Percentiles rank a stretch among this genome's conserved stretches.
Conservation (phyloP, 2,113 vertebrate genomes). For the Gobius niger region DNA sequence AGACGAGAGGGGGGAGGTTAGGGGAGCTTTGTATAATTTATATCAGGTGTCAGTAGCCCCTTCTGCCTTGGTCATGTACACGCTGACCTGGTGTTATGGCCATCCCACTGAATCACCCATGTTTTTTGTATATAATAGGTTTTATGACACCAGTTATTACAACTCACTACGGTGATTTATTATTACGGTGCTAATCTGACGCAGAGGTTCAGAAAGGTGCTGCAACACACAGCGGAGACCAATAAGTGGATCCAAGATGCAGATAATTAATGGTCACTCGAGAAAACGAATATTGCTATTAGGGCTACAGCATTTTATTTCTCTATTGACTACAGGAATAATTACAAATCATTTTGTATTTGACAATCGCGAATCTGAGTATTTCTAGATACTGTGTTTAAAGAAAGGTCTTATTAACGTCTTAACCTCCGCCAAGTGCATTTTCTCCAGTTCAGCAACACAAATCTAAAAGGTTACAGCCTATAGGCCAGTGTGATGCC, state of each 20-base stretch:
- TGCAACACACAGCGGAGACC: neutral
- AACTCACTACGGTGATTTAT: neutral
- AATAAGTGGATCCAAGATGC: neutral
- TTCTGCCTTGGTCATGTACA: constrained; percentile 18
- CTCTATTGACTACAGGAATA: neutral
- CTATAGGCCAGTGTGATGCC: too few species aligned
- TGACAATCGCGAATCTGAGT: neutral
- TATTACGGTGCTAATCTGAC: neutral
- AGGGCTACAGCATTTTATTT: neutral
- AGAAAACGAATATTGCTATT: neutral
- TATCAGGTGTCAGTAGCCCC: constrained; percentile 45
- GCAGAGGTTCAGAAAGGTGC: neutral
- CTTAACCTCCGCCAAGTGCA: too few species aligned
- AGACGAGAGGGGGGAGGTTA: neutral
- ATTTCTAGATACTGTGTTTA: neutral
- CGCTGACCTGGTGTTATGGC: constrained; percentile 9
- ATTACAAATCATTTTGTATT: neutral
- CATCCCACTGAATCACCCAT: neutral
- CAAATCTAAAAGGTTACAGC: too few species aligned
- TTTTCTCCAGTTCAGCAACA: too few species aligned
- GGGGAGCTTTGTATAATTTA: constrained; percentile 37
- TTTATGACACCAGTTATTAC: neutral
- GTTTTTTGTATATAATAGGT: constrained; percentile 4
- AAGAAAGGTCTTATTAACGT: neutral
- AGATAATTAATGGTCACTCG: neutral